Evolutionary conservation across 2,797 vertebrate species (phyloP).

Genomic region (Galagoides demidoff): DNA sequence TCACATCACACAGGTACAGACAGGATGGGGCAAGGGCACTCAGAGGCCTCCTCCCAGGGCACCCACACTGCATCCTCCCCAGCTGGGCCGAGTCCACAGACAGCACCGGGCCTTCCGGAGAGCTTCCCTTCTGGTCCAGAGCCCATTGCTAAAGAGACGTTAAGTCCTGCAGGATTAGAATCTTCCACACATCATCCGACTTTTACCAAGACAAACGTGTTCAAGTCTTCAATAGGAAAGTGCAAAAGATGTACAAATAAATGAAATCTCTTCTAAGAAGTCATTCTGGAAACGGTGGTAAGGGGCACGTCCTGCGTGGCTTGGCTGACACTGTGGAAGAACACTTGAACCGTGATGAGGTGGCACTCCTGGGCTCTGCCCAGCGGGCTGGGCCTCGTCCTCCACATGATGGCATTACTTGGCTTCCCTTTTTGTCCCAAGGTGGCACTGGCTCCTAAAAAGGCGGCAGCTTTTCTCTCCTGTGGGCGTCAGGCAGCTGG

Average conservation of each 20-base stretch:
- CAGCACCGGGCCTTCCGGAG: not conserved
- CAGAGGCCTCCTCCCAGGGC: not conserved
- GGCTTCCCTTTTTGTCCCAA: conserved; percentile 88
- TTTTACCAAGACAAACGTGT: conserved; percentile 82
- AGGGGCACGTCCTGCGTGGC: not conserved
- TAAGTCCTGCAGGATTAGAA: conserved; percentile 19
- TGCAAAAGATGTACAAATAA: conserved; percentile 88
- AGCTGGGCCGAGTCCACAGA: not conserved
- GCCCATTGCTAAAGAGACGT: conserved; percentile 22
- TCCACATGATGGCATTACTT: conserved; percentile 89
- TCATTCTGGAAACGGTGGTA: conserved; percentile 4
- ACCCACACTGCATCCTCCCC: not conserved
- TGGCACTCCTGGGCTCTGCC: conserved; percentile 56
- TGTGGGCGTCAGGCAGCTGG: conserved; percentile 85
- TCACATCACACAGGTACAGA: not conserved
- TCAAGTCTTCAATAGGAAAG: conserved; percentile 88
- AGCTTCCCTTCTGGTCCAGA: conserved; percentile 14
- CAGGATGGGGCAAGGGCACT: not conserved
- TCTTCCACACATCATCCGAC: conserved; percentile 68
- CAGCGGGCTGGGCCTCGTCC: conserved; percentile 82
- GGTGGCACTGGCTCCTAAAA: conserved; percentile 88
- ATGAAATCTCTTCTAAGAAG: conserved; percentile 72
- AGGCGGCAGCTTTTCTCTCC: conserved; percentile 90
- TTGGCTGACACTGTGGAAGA: conserved; percentile 55
- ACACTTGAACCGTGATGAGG: conserved; percentile 65